These are phyloP conservation scores for Hylia prasina DNA, from an alignment of 2,113 vertebrate genomes.

Conservation along the genomic window DNA sequence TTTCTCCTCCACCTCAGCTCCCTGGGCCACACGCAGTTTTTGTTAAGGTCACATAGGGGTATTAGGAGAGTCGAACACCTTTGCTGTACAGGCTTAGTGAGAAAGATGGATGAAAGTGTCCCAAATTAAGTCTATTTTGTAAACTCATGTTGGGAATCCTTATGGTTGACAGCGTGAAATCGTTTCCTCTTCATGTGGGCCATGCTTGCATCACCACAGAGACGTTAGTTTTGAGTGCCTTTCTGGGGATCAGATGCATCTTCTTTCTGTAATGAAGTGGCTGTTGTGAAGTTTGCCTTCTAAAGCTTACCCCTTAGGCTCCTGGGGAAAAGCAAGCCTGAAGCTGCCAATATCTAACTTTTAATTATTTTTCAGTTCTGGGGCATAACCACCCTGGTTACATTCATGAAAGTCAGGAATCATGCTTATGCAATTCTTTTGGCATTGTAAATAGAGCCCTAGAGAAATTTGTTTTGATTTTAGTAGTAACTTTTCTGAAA, in stretches of 20 bases:
- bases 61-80: neutral
- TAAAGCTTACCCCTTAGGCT: constrained; percentile 45
- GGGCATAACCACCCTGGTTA: constrained; percentile 51
- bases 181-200: neutral
- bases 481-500: neutral
- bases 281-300: constrained; percentile 43
- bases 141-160: neutral
- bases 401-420: constrained; percentile 34
- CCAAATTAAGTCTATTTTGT: neutral
- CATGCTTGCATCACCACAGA: neutral
- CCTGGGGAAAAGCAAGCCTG: constrained; percentile 20
- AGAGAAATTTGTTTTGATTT: constrained; percentile 33
- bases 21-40: accelerated
- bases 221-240: neutral
- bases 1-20: neutral
- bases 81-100: neutral
- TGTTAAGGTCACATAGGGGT: neutral
- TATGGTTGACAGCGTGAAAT: neutral
- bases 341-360: constrained; percentile 56
- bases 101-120: neutral
- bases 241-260: neutral
- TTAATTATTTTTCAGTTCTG: constrained; percentile 55
- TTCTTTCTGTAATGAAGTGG: neutral
- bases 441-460: constrained; percentile 7
- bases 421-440: neutral